Evolutionary conservation across 1,140 invertebrate species (phyloP), one percentile per base, ranked within the genome.

Genomic region (Pollicipes pollicipes): DNA sequence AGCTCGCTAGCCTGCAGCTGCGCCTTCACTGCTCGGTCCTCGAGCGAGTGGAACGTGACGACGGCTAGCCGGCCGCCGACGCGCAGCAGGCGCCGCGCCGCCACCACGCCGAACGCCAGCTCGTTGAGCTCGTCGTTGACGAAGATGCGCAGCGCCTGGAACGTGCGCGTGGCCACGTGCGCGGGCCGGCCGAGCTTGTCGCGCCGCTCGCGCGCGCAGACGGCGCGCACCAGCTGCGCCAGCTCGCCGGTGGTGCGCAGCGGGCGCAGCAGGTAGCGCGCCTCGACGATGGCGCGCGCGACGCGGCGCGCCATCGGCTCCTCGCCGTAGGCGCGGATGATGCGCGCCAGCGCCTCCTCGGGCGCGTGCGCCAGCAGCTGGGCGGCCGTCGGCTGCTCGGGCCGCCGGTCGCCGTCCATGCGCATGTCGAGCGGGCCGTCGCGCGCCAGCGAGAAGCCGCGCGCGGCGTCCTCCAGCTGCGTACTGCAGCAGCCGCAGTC

Each of bases 51-150:
- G 73, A 82, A 82, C 0, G 77, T 75, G 13, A 82, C 74, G 6
- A 75, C 77, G 0, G 76, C 77, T 26, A 76, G 63, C 21, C 78
- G 78, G 17, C 71, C 71, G 45, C 27, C 68, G 16, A 75, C 72
- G 70, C 72, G 74, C 6, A 82, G 76, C 68, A 24, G 8, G 1
- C 24, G 21, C 29, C 21, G 70, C 4, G 77, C 78, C 24, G 77
- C 45, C 67, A 77, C 72, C 27, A 82, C 74, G 30, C 78, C 80
- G 72, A 76, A 77, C 73, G 77, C 73, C 4, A 82, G 70, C 72
- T 81, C 79, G 71, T 81, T 81, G 28, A 82, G 73, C 74, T 82
- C 81, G 74, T 81, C 76, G 73, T 82, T 82, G 3, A 82, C 80
- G 74, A 81, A 80, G 63, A 82, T 82, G 58, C 81, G 72, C 28